Evolutionary conservation across 1,140 invertebrate species (phyloP).

Genomic region (Drosophila leontia): DNA sequence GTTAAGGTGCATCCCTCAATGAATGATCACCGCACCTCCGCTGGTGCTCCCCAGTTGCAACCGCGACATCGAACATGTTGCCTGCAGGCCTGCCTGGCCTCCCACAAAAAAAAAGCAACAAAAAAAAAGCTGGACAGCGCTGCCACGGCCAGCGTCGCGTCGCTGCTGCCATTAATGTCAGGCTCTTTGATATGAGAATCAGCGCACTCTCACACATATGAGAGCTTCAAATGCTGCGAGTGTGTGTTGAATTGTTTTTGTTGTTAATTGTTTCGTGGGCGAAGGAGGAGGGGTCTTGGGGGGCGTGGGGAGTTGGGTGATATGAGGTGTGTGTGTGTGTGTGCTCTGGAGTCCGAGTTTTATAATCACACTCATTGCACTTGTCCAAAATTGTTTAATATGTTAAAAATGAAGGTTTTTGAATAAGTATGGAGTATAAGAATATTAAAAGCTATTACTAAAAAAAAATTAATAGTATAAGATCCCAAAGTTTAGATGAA

Average conservation of each 20-base stretch:
- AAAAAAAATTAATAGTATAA: background rate
- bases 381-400: background rate
- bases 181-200: slow-evolving; percentile 61
- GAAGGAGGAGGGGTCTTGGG: no score
- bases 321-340: background rate
- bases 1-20: slow-evolving; percentile 33
- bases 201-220: slow-evolving; percentile 47
- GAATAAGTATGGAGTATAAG: no score
- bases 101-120: slow-evolving; percentile 6
- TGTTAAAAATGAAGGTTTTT: background rate
- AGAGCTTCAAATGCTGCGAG: slow-evolving; percentile 28
- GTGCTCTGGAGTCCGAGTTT: slow-evolving; percentile 1
- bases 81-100: slow-evolving; percentile 8
- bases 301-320: background rate
- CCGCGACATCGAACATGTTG: slow-evolving; percentile 43
- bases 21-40: slow-evolving; percentile 26
- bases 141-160: slow-evolving; percentile 38
- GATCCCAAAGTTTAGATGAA: background rate
- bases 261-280: slow-evolving; percentile 30
- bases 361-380: background rate
- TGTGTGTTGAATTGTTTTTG: slow-evolving; percentile 33
- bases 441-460: background rate
- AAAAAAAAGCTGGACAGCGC: slow-evolving; percentile 43
- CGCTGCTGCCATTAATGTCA: slow-evolving; percentile 70
- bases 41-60: background rate